Base-by-base conservation (phyloP, 2,888 invertebrate species). In the Eupsilia transversa region DNA sequence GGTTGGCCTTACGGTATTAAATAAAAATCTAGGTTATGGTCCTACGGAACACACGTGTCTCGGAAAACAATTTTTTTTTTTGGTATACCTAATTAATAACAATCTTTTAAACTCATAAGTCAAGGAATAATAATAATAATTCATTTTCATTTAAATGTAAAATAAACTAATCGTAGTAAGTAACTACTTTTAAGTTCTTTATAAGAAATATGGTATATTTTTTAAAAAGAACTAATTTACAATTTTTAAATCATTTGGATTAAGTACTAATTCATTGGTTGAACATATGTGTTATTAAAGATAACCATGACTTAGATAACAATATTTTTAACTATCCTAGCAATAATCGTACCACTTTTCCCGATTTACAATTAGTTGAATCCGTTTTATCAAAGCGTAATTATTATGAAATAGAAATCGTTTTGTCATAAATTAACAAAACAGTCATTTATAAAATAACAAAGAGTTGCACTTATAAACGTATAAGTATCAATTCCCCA, bases 141-240 rank as follows among this genome's bases (percentile, higher is more conserved):
- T 10, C 17, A 35, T 56, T 35, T 33, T 43, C 2, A 20, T 12
- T 41, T n/a, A 14, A 14, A 33, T 20, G 1, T n/a, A 17, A 23
- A 54, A 41, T 43, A 27, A 33, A 52, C n/a, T 35, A 12, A 38
- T 72, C 2, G 54, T 27, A 33, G 9, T 33, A 49, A 35, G n/a
- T n/a, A n/a, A 17, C 2, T 70, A 71, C 38, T 41, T n/a, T 38
- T 46, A 72, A 27, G n/a, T n/a, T n/a, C 23, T n/a, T n/a, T 20
- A 38, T 46, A 38, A 59, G 7, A 49, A 49, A 7, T 41, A 73
- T 27, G 38, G 30, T 49, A 73, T 52, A 41, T 14, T 5, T 41
- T 38, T 49, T 17, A n/a, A 3, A 17, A 46, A 43, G 4, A 33
- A 33, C n/a, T 5, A n/a, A 33, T 65, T 43, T 30, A 20, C 1